Base-by-base conservation (phyloP, 2,113 vertebrate genomes). In the Narcine bancroftii region DNA sequence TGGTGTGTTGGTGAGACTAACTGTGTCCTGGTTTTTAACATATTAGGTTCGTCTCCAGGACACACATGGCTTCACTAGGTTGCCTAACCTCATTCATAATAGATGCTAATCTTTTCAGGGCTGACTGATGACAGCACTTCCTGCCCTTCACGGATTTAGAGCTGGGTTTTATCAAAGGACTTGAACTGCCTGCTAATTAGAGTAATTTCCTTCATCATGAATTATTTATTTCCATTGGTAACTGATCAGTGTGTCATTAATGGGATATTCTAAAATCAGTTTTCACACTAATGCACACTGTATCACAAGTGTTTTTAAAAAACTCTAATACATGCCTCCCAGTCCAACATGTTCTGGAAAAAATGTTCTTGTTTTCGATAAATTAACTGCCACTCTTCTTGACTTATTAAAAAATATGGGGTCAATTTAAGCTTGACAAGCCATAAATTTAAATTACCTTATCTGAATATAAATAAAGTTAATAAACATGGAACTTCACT, bases 101-200 rank as follows among this genome's bases (percentile, higher is more conserved):
- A 97, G 98, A 98, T 99, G 98, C 97, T 98, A 97, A 99, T 99
- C 98, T 97, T 97, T 97, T 96, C 97, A 97, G 97, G 97, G 97
- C 97, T 98, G 98, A 98, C 97, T 98, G 97, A 98, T 97, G 97
- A 97, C 97, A 98, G 97, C 96, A 96, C 96, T 97, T 97, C 97
- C 97, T 98, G 97, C 97, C 97, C 97, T 98, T 98, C 97, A 97
- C 96, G 97, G 97, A 97, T 98, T 97, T 97, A 97, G 97, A 97
- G 96, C 96, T 96, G 96, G 95, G 96, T 97, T 98, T 99, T 98
- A 98, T 98, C 98, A 98, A 97, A 98, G 97, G 97, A 97, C 96
- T 97, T 97, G 97, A 98, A 98, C 97, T 98, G 98, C 97, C 97
- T 98, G 97, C 98, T 99, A 99, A 99, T 99, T 99, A 98, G 97